Evolutionary conservation across 2,113 vertebrate species (phyloP).

Genomic region (Jaculus jaculus): DNA sequence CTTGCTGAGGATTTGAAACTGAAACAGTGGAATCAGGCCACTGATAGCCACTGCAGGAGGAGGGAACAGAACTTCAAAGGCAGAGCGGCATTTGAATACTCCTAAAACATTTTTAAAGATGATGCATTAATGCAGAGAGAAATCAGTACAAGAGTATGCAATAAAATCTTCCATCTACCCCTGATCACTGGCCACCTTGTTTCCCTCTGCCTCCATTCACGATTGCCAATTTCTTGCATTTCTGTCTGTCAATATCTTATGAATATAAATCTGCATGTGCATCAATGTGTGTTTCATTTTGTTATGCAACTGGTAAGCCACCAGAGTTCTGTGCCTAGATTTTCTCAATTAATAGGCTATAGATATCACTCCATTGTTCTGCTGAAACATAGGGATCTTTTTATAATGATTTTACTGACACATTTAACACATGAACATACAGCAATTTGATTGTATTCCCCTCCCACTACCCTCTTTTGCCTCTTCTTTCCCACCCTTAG

Average conservation of each 20-base stretch:
- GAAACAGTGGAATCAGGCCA: not conserved
- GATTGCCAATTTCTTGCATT: not conserved
- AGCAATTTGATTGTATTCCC: too few relatives aligned
- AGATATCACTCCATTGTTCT: not conserved
- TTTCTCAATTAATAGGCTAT: not conserved
- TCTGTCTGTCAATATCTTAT: not conserved
- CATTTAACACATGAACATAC: too few relatives aligned
- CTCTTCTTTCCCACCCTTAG: too few relatives aligned
- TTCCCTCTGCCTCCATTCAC: not conserved
- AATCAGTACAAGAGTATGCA: not conserved
- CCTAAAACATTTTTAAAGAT: not conserved
- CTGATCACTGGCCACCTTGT: not conserved
- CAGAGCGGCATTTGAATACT: not conserved
- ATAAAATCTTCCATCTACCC: not conserved
- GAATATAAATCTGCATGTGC: not conserved
- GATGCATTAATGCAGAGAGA: not conserved
- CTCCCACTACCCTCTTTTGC: too few relatives aligned
- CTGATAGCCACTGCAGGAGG: fast-evolving
- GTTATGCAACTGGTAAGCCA: not conserved
- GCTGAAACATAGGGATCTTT: too few relatives aligned
- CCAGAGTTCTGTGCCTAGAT: not conserved
- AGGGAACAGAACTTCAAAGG: not conserved
- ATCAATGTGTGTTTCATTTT: not conserved
- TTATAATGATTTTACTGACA: too few relatives aligned
- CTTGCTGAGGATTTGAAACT: not conserved